Conservation (phyloP, 2,113 vertebrate species). For the Blennius ocellaris region DNA sequence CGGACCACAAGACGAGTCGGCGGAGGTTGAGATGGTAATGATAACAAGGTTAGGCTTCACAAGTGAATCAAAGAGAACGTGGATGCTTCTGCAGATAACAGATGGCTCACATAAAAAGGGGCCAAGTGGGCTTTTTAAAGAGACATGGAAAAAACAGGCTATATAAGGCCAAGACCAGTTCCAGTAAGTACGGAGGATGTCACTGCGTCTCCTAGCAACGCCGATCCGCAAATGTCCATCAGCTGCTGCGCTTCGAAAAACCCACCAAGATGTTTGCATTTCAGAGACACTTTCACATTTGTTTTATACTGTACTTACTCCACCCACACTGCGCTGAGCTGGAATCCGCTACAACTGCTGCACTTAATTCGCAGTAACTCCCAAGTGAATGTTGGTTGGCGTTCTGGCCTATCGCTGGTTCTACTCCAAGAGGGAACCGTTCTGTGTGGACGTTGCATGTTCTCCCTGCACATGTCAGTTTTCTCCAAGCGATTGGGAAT, state of each 20-base stretch:
- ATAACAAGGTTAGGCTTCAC: not conserved
- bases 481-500: too few species aligned
- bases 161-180: not conserved
- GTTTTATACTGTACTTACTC: too few species aligned
- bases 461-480: too few species aligned
- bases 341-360: too few species aligned
- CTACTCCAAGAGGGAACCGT: too few species aligned
- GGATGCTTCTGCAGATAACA: not conserved
- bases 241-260: slow-evolving; percentile 8
- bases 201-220: not conserved
- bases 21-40: not conserved
- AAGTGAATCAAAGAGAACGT: not conserved
- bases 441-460: too few species aligned
- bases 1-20: too few species aligned
- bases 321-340: too few species aligned
- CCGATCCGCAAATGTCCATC: not conserved
- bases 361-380: too few species aligned
- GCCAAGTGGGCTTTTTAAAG: not conserved
- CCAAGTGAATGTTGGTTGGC: too few species aligned
- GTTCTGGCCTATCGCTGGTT: too few species aligned
- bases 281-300: not conserved
- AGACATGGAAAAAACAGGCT: not conserved
- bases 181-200: not conserved
- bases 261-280: not conserved
- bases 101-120: not conserved